Conservation (phyloP, 1,140 invertebrate species). For the Gerris buenoi region DNA sequence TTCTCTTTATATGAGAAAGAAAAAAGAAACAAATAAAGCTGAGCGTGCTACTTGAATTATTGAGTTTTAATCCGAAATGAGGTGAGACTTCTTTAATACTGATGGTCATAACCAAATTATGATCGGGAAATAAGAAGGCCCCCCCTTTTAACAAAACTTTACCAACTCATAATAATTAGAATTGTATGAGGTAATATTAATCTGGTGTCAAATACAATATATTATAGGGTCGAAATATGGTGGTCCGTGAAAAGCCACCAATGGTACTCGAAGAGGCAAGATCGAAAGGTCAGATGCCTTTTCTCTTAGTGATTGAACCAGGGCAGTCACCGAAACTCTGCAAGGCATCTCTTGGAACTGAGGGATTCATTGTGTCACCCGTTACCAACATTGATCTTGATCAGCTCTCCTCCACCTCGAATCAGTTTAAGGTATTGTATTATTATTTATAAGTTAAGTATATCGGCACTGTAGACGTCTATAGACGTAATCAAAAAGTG, state of each 20-base stretch:
- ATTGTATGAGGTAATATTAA: no score
- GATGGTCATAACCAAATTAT: no score
- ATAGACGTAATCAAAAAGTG: not conserved
- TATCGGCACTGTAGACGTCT: not conserved
- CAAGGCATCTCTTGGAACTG: not conserved
- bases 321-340: not conserved
- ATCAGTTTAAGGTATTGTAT: not conserved
- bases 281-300: not conserved
- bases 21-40: no score
- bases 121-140: no score
- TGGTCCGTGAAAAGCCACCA: not conserved
- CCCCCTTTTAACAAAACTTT: no score
- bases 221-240: not conserved
- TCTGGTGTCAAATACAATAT: not conserved
- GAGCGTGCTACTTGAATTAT: no score
- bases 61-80: no score
- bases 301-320: not conserved
- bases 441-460: not conserved
- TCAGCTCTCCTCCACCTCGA: not conserved
- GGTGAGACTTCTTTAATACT: no score
- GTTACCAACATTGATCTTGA: not conserved
- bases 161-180: no score
- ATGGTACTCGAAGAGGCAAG: not conserved
- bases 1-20: no score
- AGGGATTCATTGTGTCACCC: not conserved